Evolutionary conservation across 2,888 invertebrate genomes (phyloP).

Genomic region (Cryptocephalus primarius): DNA sequence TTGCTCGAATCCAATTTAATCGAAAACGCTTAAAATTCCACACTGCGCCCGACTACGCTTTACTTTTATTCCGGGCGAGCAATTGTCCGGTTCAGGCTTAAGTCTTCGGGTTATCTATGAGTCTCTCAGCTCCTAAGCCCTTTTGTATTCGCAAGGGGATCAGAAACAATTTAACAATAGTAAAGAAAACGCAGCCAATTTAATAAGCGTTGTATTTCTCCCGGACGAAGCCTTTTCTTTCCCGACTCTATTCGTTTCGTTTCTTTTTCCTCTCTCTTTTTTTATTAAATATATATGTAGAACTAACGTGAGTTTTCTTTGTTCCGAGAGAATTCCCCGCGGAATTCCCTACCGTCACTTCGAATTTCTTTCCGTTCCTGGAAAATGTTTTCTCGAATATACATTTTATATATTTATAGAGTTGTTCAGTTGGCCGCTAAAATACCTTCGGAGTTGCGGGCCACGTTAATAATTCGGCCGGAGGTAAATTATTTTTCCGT

Average conservation of each 20-base stretch:
- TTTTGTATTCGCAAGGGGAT: background rate
- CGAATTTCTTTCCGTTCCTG: slow-evolving; percentile 14
- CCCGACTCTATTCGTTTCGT: background rate
- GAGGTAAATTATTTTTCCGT: too few species aligned
- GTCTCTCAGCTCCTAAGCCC: too few species aligned
- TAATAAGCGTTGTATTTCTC: slow-evolving; percentile 7
- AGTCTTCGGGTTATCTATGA: too few species aligned
- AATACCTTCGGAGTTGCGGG: slow-evolving; percentile 1
- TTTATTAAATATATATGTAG: slow-evolving; percentile 10
- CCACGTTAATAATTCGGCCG: too few species aligned
- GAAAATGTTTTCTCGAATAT: slow-evolving; percentile 9
- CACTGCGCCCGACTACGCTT: too few species aligned
- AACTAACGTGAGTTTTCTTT: slow-evolving; percentile 10
- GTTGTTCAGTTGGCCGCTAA: slow-evolving; percentile 13
- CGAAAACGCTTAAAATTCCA: too few species aligned
- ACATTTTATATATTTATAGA: slow-evolving; percentile 17
- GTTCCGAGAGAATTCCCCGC: slow-evolving; percentile 10
- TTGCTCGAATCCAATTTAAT: too few species aligned
- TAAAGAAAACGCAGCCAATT: slow-evolving; percentile 1
- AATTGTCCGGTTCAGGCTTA: too few species aligned
- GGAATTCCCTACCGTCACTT: slow-evolving; percentile 14
- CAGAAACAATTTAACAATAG: background rate
- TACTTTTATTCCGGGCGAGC: too few species aligned
- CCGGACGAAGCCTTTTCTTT: slow-evolving; percentile 3
- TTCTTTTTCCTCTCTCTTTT: background rate